Percentiles rank a stretch among this genome's conserved stretches.
Evolutionary conservation across 2,888 invertebrate species (phyloP).

Genomic region (Nomada goodeniana): DNA sequence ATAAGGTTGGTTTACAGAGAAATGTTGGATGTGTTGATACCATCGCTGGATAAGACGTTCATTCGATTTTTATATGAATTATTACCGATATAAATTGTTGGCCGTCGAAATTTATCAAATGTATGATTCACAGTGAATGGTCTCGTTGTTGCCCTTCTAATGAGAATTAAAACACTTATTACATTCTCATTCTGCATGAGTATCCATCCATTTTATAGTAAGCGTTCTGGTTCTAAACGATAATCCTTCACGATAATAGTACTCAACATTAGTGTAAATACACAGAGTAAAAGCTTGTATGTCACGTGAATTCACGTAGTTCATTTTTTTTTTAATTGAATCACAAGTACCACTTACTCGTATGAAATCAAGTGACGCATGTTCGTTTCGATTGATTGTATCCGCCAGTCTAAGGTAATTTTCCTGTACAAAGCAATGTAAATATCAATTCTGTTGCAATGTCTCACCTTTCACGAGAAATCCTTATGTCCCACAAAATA

Average conservation of each 20-base stretch:
- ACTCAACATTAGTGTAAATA: conserved; percentile 21
- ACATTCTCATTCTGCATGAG: conserved; percentile 34
- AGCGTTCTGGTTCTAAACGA: neutral
- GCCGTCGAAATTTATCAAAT: neutral
- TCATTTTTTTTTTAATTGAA: neutral
- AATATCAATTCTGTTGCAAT: conserved; percentile 4
- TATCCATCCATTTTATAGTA: neutral
- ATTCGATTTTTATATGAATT: too few relatives aligned
- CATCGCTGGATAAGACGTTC: too few relatives aligned
- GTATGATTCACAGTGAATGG: neutral
- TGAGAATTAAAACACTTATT: neutral
- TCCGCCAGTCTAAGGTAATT: neutral
- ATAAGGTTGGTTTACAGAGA: too few relatives aligned
- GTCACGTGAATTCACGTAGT: neutral
- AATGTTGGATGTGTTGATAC: too few relatives aligned
- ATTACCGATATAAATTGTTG: too few relatives aligned
- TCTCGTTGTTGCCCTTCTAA: conserved; percentile 22
- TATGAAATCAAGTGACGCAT: conserved; percentile 5
- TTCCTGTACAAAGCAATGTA: neutral
- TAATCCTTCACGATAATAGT: neutral
- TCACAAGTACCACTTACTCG: neutral
- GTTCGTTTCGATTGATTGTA: conserved; percentile 3
- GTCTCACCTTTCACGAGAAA: neutral
- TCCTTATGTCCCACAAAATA: neutral
- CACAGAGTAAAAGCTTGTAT: neutral